Evolutionary conservation across 2,888 invertebrate genomes (phyloP).

Genomic region (Melanostoma mellinum): DNA sequence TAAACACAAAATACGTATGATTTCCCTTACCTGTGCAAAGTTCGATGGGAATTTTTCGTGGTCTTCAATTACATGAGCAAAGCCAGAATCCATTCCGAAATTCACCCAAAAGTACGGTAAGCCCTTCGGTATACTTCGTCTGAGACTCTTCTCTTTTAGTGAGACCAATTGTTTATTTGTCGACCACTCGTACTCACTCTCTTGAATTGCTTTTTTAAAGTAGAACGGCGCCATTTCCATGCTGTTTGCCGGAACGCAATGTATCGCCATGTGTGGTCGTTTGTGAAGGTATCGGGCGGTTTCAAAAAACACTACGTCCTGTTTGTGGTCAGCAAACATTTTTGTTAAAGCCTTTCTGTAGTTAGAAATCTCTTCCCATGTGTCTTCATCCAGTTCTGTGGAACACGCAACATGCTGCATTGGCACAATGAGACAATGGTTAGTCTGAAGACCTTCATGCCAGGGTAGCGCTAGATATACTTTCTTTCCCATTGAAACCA

Average conservation of each 20-base stretch:
- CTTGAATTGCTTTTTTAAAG: constrained; percentile 98
- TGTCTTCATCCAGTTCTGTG: constrained; percentile 95
- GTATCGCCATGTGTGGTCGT: constrained; percentile 92
- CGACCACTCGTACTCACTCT: constrained; percentile 97
- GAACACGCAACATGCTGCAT: constrained; percentile 90
- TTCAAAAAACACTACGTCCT: constrained; percentile 96
- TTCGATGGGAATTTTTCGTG: constrained; percentile 91
- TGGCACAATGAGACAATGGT: constrained; percentile 94
- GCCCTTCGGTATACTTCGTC: constrained; percentile 93
- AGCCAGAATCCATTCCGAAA: constrained; percentile 95
- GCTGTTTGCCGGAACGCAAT: constrained; percentile 93
- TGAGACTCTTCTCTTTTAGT: constrained; percentile 87
- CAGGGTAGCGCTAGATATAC: constrained; percentile 93
- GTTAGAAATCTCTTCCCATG: constrained; percentile 92
- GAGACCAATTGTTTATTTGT: constrained; percentile 95
- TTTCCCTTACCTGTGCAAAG: constrained; percentile 91
- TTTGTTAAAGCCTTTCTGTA: constrained; percentile 90
- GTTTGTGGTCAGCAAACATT: constrained; percentile 88
- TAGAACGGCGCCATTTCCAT: constrained; percentile 97
- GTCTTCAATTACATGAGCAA: constrained; percentile 98
- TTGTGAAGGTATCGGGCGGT: constrained; percentile 88
- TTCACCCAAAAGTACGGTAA: constrained; percentile 97
- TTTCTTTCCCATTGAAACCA: constrained; percentile 90
- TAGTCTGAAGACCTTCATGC: constrained; percentile 90
- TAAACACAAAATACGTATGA: constrained; percentile 36